phyloP scores from a whole-genome alignment of 2,113 vertebrate species.

The Nothoprocta perdicaria region DNA sequence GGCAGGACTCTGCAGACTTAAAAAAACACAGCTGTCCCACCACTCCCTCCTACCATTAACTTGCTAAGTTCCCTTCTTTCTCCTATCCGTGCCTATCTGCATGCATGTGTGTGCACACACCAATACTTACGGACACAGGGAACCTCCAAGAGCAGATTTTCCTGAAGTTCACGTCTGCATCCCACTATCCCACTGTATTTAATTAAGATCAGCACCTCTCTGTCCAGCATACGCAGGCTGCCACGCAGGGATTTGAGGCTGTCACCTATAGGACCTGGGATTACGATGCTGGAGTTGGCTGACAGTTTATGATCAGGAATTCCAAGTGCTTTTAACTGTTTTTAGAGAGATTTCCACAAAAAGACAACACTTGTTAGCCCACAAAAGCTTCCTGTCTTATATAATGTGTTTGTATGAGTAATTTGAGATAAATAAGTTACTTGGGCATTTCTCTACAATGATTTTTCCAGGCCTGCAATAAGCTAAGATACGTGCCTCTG shows the following conservation, averaged over 20 bases:
- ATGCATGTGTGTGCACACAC: no score
- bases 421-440: background rate
- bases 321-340: background rate
- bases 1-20: background rate
- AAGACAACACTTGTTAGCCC: background rate
- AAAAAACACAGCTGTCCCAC: background rate
- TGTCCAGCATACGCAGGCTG: no score
- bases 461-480: background rate
- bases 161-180: background rate
- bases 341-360: background rate
- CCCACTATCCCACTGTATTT: fast-evolving
- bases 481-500: background rate
- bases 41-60: background rate
- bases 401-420: background rate
- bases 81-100: fast-evolving
- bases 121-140: fast-evolving
- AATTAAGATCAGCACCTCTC: background rate
- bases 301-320: background rate
- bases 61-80: background rate
- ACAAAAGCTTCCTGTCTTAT: fast-evolving
- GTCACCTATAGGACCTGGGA: background rate
- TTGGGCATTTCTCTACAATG: background rate
- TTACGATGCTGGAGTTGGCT: background rate
- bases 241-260: background rate
- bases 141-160: background rate